Base-by-base conservation (phyloP, 2,113 vertebrate species). In the Eretmodus cyanostictus region DNA sequence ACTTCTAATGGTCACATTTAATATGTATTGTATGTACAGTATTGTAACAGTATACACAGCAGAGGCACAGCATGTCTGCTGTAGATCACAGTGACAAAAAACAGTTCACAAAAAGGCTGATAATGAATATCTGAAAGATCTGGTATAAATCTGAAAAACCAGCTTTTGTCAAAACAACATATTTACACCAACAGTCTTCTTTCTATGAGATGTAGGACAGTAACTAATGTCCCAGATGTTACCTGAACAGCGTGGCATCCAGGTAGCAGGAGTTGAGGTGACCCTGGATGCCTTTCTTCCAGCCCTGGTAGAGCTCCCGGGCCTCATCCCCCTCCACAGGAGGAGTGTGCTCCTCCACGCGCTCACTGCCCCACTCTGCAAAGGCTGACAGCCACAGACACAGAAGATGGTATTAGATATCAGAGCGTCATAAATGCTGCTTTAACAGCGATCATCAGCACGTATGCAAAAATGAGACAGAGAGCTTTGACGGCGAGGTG, bases 241-340 rank as follows among this genome's bases (percentile, higher is more conserved):
- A 95, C 95, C 95, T 95, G 93, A 95, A 98, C 27, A 98, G 95
- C 2, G 97, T 96, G 2, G 97, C 96, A 53, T 98, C 97, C 83
- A 98, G 95, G 92, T 98, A 98, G 92, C 97, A 98, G 84, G 97
- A 98, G 94, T 98, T 98, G 51, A 97, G 97, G 86, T 98, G 96
- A 4, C 97, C 97, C 92, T 98, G 97, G 27, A 98, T 98, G 34
- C 97, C 97, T 57, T 95, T 97, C 90, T 97, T 98, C 93, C 97
- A 96, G 78, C 97, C 97, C 4, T 91, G 92, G 53, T 97, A 96
- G 7, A 93, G 80, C n/a, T 95, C 83, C 4, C 83, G 78, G 68
- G 95, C 97, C 49, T 96, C 94, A 0, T 85, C 90, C 1, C 96
- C 97, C 2, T 90, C 90, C 22, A 90, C 2, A 0, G 97, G 97